Evolutionary conservation across 2,113 vertebrate species (phyloP).

Genomic region (Craseonycteris thonglongyai): DNA sequence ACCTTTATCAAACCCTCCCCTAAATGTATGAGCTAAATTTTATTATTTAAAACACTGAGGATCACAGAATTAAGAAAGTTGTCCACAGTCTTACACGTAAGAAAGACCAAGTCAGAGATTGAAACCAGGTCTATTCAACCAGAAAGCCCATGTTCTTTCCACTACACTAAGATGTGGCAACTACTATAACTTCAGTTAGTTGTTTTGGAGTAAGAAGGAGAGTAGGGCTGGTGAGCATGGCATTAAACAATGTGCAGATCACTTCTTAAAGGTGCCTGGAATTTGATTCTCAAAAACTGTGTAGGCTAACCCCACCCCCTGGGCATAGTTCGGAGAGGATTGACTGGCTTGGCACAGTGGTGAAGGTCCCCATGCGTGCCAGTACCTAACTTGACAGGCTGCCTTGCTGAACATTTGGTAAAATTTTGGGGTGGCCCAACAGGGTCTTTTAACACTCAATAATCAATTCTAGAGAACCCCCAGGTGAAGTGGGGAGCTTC

Average conservation of each 20-base stretch:
- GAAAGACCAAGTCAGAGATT: not conserved
- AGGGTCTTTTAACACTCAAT: not conserved
- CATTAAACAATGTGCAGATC: not conserved
- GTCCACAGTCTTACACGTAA: not conserved
- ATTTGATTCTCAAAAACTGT: not conserved
- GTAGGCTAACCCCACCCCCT: not conserved
- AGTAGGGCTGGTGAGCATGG: not conserved
- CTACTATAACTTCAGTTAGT: not conserved
- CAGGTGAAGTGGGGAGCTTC: not conserved
- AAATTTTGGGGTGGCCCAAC: not conserved
- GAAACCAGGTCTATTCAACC: not conserved
- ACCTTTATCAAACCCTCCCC: not conserved
- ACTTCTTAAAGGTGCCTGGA: not conserved
- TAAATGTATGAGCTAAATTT: not conserved
- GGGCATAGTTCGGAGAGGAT: not conserved
- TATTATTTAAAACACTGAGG: not conserved
- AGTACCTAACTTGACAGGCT: not conserved
- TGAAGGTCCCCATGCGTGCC: not conserved
- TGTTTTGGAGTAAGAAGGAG: not conserved
- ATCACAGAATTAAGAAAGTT: not conserved
- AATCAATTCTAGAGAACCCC: not conserved
- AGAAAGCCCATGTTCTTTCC: not conserved
- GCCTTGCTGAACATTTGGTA: not conserved
- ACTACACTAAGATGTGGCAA: not conserved
- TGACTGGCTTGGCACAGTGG: not conserved